Evolutionary conservation across 1,140 invertebrate species (phyloP), one percentile per base, ranked within the genome.

Genomic region (Macrobrachium nipponense): DNA sequence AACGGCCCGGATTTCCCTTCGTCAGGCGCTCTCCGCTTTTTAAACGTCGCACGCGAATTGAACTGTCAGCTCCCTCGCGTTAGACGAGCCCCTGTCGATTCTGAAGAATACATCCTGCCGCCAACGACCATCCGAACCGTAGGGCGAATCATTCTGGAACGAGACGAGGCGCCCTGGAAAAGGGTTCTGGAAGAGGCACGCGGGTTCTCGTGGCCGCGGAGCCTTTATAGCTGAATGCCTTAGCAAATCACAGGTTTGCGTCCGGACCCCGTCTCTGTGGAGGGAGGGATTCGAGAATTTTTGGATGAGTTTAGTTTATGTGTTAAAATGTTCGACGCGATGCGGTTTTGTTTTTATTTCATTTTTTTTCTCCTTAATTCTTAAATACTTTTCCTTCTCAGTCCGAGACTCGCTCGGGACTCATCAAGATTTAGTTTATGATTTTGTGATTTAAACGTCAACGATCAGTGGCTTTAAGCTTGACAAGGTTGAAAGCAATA

Each of bases 211-310:
- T 79, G 77, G 64, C 83, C 68, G 43, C 83, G 77, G 77, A 27
- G 76, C 58, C 83, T 86, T 86, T 86, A 86, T 86, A 86, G 83
- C 83, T 76, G 83, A 86, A 86, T 86, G 83, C 83, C 83, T 86
- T 79, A 80, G 76, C 83, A 86, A 86, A 86, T 86, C 83, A 86
- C 83, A 86, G 83, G 83, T 58, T 86, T 86, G 82, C 75, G 62
- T 44, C 83, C 62, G 60, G 77, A n/a, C 70, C 66, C 59, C 77
- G 77, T 68, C 51, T 73, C 76, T 60, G 59, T 14, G 66, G 66
- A 70, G 62, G 27, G 66, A 58, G 68, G 68, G 81, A 83, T 83
- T 64, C 72, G 43, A 83, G 81, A 83, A 77, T 83, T 83, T n/a
- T 83, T 76, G 81, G 81, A 76, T 76, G 73, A 83, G 72, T 83